Percentiles rank a stretch among this genome's conserved stretches.
Evolutionary conservation across 2,888 invertebrate species (phyloP).

Genomic region (Steinernema hermaphroditum): DNA sequence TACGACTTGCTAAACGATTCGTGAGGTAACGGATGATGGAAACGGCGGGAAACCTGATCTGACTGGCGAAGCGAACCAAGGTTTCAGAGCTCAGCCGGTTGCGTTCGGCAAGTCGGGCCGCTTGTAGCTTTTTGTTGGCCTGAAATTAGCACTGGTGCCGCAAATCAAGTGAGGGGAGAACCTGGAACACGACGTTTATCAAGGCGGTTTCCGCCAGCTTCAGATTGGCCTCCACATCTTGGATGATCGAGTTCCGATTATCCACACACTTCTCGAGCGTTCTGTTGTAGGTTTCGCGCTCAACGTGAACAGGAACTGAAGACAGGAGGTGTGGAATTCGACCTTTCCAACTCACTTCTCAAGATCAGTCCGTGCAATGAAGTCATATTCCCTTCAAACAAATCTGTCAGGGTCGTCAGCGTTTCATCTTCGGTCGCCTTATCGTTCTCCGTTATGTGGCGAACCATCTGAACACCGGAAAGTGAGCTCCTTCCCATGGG

Average conservation of each 20-base stretch:
- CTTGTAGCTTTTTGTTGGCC: slow-evolving; percentile 54
- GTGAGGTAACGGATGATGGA: too few relatives aligned
- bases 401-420: neutral
- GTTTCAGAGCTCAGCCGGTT: slow-evolving; percentile 56
- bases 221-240: slow-evolving; percentile 47
- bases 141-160: slow-evolving; percentile 29
- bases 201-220: slow-evolving; percentile 50
- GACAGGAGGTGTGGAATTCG: neutral
- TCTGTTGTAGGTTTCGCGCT: slow-evolving; percentile 51
- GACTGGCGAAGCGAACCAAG: slow-evolving; percentile 58
- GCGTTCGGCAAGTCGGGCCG: slow-evolving; percentile 47
- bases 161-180: slow-evolving; percentile 23
- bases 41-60: slow-evolving; percentile 39
- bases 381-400: neutral
- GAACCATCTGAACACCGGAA: neutral
- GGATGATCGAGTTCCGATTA: slow-evolving; percentile 49
- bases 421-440: neutral
- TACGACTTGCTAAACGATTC: slow-evolving; percentile 44
- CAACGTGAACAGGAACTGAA: slow-evolving; percentile 52
- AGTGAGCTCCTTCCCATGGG: neutral
- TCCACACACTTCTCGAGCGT: slow-evolving; percentile 47
- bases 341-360: too few relatives aligned
- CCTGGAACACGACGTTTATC: slow-evolving; percentile 51
- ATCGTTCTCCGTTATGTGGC: too few relatives aligned
- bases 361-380: neutral